Evolutionary conservation across 2,888 invertebrate genomes (phyloP).

Genomic region (Tyria jacobaeae): DNA sequence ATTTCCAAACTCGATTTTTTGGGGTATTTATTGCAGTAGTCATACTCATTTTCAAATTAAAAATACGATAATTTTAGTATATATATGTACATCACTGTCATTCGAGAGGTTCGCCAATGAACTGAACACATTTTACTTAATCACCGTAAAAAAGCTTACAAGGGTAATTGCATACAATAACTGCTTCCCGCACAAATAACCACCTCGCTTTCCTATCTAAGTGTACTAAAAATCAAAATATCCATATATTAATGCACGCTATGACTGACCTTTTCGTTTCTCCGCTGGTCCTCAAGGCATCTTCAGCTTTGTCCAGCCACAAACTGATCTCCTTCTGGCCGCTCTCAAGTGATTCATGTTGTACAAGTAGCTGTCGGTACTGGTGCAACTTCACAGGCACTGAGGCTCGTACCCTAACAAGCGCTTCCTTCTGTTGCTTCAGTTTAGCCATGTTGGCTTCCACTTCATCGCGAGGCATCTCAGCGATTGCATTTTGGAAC

Average conservation of each 20-base stretch:
- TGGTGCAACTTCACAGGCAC: constrained; percentile 94
- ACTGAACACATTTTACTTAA: too few species aligned
- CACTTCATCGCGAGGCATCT: constrained; percentile 95
- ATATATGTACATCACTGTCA: too few species aligned
- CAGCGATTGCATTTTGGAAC: constrained; percentile 96
- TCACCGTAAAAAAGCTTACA: too few species aligned
- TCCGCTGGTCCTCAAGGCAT: constrained; percentile 85
- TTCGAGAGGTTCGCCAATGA: neutral
- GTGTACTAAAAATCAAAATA: too few species aligned
- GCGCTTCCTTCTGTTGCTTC: constrained; percentile 95
- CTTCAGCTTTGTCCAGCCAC: constrained; percentile 95
- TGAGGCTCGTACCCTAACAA: constrained; percentile 93
- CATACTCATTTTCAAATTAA: too few species aligned
- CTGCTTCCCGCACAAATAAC: neutral
- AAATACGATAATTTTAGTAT: too few species aligned
- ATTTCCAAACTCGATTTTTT: too few species aligned
- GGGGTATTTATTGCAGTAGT: too few species aligned
- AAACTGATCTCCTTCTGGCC: constrained; percentile 94
- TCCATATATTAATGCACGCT: neutral
- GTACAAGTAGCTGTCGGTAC: constrained; percentile 93
- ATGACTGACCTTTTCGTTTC: constrained; percentile 70
- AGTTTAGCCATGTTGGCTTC: constrained; percentile 95
- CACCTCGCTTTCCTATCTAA: neutral
- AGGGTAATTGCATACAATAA: neutral
- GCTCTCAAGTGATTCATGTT: constrained; percentile 95